Conservation (phyloP, 2,797 vertebrate species). For the Intellagama lesueurii region DNA sequence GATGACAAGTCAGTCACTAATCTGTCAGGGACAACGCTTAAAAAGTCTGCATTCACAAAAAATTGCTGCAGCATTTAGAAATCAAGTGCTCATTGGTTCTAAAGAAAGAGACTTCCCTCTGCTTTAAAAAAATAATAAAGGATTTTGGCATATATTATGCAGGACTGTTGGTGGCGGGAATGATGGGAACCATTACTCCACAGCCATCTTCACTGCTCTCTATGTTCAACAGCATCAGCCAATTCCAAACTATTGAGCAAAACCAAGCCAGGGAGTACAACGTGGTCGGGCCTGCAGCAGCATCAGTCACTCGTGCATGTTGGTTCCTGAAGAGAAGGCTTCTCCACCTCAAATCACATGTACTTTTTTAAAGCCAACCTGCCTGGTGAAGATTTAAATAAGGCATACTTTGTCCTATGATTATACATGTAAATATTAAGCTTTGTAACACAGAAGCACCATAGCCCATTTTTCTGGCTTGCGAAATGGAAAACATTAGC, state of each 20-base stretch:
- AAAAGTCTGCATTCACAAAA: constrained; percentile 81
- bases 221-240: neutral
- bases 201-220: neutral
- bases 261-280: neutral
- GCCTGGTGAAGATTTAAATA: neutral
- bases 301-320: neutral
- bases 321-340: neutral
- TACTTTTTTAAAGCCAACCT: constrained; percentile 19
- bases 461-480: neutral
- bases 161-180: neutral
- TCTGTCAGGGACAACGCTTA: constrained; percentile 78
- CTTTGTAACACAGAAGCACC: constrained; percentile 10
- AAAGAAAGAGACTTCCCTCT: constrained; percentile 4
- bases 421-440: constrained; percentile 34
- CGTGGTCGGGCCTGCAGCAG: neutral
- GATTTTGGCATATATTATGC: neutral
- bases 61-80: constrained; percentile 86
- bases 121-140: constrained; percentile 3
- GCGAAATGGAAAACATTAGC: constrained; percentile 10
- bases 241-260: neutral
- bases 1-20: constrained; percentile 82
- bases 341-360: neutral
- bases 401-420: neutral
- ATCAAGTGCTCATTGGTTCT: neutral
- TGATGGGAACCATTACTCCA: neutral